phyloP scores from a whole-genome alignment of 2,888 invertebrate genomes.

The Trachelus iudaicus region DNA sequence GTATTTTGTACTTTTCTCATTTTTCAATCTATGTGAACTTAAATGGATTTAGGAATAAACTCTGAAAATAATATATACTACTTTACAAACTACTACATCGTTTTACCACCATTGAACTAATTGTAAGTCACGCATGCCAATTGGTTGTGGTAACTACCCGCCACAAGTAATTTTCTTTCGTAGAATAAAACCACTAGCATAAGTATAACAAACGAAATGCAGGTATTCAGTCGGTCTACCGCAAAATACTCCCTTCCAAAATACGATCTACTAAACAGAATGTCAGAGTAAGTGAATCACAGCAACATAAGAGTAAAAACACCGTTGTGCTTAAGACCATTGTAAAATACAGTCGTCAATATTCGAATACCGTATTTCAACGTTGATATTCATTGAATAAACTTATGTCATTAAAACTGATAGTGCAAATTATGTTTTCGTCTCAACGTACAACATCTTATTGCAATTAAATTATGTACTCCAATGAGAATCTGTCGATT shows the following conservation, averaged over 20 bases:
- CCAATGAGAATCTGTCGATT: neutral
- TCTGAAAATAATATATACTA: neutral
- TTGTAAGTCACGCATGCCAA: neutral
- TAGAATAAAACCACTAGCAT: neutral
- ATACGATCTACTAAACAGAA: neutral
- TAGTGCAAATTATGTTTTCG: neutral
- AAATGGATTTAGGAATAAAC: too few relatives aligned
- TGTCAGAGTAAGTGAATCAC: conserved; percentile 2
- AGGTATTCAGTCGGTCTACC: neutral
- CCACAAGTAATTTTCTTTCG: neutral
- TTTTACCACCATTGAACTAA: neutral
- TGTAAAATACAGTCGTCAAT: neutral
- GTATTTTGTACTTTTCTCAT: too few relatives aligned
- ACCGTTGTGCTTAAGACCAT: neutral
- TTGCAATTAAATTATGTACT: neutral
- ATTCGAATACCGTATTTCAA: neutral
- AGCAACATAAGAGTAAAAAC: neutral
- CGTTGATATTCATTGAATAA: neutral
- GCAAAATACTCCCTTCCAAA: neutral
- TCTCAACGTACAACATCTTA: neutral
- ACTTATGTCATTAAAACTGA: neutral
- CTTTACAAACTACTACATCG: neutral
- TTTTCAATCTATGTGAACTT: too few relatives aligned
- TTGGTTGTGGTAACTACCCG: conserved; percentile 1
- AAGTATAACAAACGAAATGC: neutral